Base-by-base conservation (phyloP, 2,113 vertebrate genomes). In the Pyxicephalus adspersus region DNA sequence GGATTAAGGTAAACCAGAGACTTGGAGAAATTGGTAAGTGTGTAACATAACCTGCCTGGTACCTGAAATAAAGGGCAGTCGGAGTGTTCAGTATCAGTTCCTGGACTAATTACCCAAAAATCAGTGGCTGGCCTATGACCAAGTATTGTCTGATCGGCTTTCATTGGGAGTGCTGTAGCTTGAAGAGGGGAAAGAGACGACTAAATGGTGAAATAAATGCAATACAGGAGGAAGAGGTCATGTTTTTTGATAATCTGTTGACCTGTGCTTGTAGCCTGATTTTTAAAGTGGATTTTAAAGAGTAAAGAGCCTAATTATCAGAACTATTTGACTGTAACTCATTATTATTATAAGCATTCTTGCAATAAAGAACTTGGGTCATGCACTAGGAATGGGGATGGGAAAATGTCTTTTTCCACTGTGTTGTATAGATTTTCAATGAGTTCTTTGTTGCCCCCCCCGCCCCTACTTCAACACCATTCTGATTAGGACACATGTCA, bases 71-170 rank as follows among this genome's bases (percentile, higher is more conserved):
- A 82, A 82, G 71, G 61, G 50, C 60, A 74, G 68, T 19, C 54
- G 64, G 70, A 82, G 71, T 82, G 80, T 82, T 82, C 63, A 82
- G 80, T 82, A 82, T 82, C 80, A 82, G 80, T 82, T 82, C 80
- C 80, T 64, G 52, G 55, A 64, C 80, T 82, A 82, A 82, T 82
- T 82, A 82, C 80, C 71, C 80, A 64, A 57, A 82, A 82, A 82
- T 75, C 80, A 66, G 70, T 9, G 50, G 51, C 70, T 82, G 80
- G 80, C 65, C 63, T 50, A 58, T 22, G 66, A 75, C 70, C 71
- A 82, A 75, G 61, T 82, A 75, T 82, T 82, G 63, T 75, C 80
- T 55, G 71, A 75, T 75, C 80, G 45, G 70, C 80, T 82, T 82
- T 82, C 80, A 67, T 74, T 52, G 11, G 50, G 70, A 82, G 70